Evolutionary conservation across 2,888 invertebrate genomes (phyloP), one percentile per base, ranked within the genome.

Genomic region (Noctuana brunneofusca): DNA sequence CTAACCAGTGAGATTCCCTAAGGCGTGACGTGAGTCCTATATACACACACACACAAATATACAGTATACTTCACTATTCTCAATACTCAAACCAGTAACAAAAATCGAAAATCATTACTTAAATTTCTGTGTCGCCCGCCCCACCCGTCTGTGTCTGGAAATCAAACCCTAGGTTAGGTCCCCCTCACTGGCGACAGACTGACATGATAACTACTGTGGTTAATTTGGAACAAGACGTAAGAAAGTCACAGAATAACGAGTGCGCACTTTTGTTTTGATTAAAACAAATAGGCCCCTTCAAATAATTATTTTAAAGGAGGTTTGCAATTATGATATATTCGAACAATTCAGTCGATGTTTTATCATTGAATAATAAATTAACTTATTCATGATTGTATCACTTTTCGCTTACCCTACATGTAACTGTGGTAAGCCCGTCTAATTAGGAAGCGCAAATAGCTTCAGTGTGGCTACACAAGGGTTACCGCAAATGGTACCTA

Each of bases 401-500:
- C 46, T 54, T 60, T 53, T 46, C 35, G 59, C 52, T 54, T 38
- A 35, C 49, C 27, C 43, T 62, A 63, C 48, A 57, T 59, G 60
- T 62, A 65, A 60, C 64, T 65, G 65, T 57, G 58, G 59, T 53
- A 52, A 58, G 66, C 75, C 75, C 81, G 78, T 78, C 80, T 83
- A 86, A 88, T 87, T 84, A 84, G 74, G 80, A 73, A 76, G 72
- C 70, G 73, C 67, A 69, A 82, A 83, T 76, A 73, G 75, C 73
- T 67, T 65, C 76, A 77, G 73, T 81, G 80, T 75, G 76, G 69
- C 76, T 75, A 72, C 75, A 75, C 75, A 79, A 80, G 79, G 80
- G 71, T 77, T 78, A 74, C 84, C 81, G 63, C 81, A 83, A 83
- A 77, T 75, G 71, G 73, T 67, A 69, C 66, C 64, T 72, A 65